Evolutionary conservation across 2,797 vertebrate genomes (phyloP).

Genomic region (Zenarchopterus dispar): DNA sequence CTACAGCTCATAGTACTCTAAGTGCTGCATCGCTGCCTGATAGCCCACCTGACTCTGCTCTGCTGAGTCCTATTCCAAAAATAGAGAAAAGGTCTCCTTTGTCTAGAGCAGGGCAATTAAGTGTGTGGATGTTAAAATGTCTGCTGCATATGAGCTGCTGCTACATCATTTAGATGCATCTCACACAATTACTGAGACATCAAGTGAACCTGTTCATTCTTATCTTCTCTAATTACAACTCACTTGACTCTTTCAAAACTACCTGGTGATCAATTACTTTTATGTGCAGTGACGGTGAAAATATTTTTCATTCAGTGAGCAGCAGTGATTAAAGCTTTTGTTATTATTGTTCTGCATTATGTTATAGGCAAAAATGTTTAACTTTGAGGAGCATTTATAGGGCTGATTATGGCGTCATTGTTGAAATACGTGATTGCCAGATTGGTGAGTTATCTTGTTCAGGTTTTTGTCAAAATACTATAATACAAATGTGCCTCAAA

Average conservation of each 20-base stretch:
- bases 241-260: conserved; percentile 55
- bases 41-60: conserved; percentile 48
- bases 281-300: conserved; percentile 44
- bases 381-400: conserved; percentile 40
- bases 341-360: conserved; percentile 34
- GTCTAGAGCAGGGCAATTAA: conserved; percentile 37
- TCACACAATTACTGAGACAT: conserved; percentile 46
- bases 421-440: conserved; percentile 14
- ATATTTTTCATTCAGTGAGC: conserved; percentile 40
- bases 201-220: conserved; percentile 53
- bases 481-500: conserved; percentile 13
- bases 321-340: conserved; percentile 29
- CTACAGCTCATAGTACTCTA: conserved; percentile 53
- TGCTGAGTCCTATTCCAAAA: conserved; percentile 47
- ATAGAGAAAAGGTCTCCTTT: conserved; percentile 23
- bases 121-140: conserved; percentile 37
- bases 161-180: conserved; percentile 50
- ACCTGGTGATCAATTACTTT: conserved; percentile 44
- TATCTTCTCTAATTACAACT: conserved; percentile 64
- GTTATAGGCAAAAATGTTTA: conserved; percentile 35
- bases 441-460: conserved; percentile 9
- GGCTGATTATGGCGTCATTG: conserved; percentile 13
- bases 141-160: conserved; percentile 44
- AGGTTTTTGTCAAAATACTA: conserved; percentile 2
- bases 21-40: conserved; percentile 57